Evolutionary conservation across 2,888 invertebrate genomes (phyloP).

Genomic region (Synanthedon formicaeformis): DNA sequence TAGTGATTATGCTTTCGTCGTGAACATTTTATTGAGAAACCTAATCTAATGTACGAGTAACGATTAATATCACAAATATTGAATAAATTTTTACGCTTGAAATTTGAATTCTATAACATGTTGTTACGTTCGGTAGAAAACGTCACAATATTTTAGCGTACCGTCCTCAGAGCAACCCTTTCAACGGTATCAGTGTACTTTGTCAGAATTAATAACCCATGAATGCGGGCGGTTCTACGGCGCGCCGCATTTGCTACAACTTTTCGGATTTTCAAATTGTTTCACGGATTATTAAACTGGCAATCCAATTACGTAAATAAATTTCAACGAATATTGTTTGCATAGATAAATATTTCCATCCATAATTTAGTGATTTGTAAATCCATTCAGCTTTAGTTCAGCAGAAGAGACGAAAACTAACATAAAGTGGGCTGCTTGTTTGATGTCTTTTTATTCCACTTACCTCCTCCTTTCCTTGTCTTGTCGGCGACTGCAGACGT

Average conservation of each 20-base stretch:
- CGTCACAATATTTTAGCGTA: conserved; percentile 57
- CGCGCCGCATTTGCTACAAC: conserved; percentile 24
- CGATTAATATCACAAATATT: no score
- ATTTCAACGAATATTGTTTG: conserved; percentile 20
- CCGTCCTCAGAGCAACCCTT: conserved; percentile 55
- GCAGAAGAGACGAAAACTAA: no score
- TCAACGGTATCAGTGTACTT: conserved; percentile 45
- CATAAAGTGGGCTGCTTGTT: no score
- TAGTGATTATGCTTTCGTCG: no score
- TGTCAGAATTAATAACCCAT: conserved; percentile 67
- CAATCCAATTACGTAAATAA: conserved; percentile 64
- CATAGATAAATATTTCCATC: neutral
- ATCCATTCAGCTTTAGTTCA: no score
- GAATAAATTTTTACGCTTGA: no score
- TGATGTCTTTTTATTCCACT: no score
- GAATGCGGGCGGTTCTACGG: conserved; percentile 39
- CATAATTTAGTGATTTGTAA: no score
- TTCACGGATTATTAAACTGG: conserved; percentile 66
- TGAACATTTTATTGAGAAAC: no score
- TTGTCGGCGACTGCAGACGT: no score
- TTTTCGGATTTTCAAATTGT: conserved; percentile 64
- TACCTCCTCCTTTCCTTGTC: no score
- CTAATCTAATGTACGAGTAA: no score
- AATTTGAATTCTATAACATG: neutral
- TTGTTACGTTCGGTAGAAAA: conserved; percentile 12